These are phyloP conservation scores for Pseudocheirus occidentalis DNA, from an alignment of 2,797 vertebrate genomes.

Conservation along the genomic window DNA sequence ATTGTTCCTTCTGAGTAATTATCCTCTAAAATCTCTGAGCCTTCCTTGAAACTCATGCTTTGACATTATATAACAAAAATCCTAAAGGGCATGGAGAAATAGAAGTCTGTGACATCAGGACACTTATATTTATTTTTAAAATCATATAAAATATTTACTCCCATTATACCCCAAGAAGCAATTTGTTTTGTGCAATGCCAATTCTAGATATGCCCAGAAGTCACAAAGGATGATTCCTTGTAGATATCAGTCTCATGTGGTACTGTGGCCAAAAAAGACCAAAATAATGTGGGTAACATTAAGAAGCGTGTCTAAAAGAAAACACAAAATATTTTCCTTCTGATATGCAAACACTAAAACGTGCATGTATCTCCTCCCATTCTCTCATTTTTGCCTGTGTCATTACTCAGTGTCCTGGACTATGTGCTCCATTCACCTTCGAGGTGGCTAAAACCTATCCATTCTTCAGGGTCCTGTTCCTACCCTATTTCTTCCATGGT, in stretches of 20 bases:
- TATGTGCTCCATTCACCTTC: background rate
- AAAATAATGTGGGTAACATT: background rate
- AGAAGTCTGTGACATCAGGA: background rate
- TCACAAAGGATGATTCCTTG: background rate
- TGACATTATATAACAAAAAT: no score
- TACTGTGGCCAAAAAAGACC: background rate
- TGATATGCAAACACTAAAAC: background rate
- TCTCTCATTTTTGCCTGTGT: background rate
- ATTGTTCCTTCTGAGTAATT: no score
- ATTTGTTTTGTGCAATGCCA: background rate
- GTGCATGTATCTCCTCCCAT: background rate
- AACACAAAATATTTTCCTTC: constrained; percentile 3
- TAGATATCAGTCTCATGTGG: background rate
- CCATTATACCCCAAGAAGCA: background rate
- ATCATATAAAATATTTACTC: background rate
- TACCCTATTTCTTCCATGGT: no score
- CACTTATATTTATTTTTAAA: background rate
- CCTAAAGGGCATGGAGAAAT: no score
- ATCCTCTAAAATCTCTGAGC: no score
- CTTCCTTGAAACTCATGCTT: no score
- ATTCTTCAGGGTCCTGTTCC: background rate
- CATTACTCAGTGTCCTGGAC: background rate
- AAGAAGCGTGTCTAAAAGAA: constrained; percentile 27
- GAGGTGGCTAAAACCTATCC: background rate
- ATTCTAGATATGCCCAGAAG: background rate